Evolutionary conservation across 2,888 invertebrate genomes (phyloP), one percentile per base, ranked within the genome.

Genomic region (Epiblema foenella): DNA sequence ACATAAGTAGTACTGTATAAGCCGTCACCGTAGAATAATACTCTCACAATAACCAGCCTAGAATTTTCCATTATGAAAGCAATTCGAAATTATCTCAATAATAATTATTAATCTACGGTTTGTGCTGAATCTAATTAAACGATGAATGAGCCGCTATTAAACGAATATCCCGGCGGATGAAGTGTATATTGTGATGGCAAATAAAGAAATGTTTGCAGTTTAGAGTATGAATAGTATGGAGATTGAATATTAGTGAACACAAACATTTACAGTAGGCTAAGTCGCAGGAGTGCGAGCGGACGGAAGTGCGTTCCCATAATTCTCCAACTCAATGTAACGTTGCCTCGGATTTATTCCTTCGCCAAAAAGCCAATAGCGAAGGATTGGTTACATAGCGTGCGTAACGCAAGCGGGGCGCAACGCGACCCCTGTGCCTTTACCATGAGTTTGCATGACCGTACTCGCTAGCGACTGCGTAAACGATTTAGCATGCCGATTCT

Each of bases 61-160:
- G 52, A 59, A 52, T 39, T 39, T 20, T 33, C 52, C 42, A 29
- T 42, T 42, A 68, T 42, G 10, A 52, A 59, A 52, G 37, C 60
- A 46, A n/a, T 46, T 46, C n/a, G n/a, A n/a, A 56, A 60, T 67
- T 57, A 58, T 66, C 54, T 42, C 20, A 58, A 64, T 56, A 67
- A 62, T 54, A 64, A 69, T 69, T 67, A 46, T n/a, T 46, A 66
- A 68, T 70, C 65, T 59, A 63, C 63, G 52, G 68, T 63, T 69
- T 73, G 74, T 77, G 76, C 75, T 77, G 78, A 80, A 78, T 74
- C 79, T 78, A 81, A 83, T 83, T 81, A 83, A 78, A 78, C 75
- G 77, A 74, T 76, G 77, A 79, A 79, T 78, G 80, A 80, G 78
- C 77, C 73, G 74, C 73, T 75, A 72, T 75, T 80, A 82, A 81